Evolutionary conservation across 2,113 vertebrate species (phyloP).

Genomic region (Talpa occidentalis): DNA sequence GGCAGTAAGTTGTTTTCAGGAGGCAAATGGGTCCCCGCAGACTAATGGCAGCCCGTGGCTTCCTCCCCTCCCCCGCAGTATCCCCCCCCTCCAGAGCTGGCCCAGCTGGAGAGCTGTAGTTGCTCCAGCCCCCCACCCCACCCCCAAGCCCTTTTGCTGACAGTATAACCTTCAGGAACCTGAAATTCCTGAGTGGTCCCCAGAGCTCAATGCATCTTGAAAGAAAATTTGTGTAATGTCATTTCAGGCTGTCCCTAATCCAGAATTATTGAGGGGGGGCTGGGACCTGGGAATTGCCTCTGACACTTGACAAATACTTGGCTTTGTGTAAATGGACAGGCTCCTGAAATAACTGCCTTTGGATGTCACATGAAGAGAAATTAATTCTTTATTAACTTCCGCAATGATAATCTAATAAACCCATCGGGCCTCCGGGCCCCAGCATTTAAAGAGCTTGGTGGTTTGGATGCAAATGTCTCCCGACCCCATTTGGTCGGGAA

Average conservation of each 20-base stretch:
- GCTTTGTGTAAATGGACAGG: constrained; percentile 98
- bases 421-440: constrained; percentile 90
- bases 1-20: constrained; percentile 72
- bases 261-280: constrained; percentile 94
- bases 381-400: constrained; percentile 98
- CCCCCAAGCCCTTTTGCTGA: constrained; percentile 87
- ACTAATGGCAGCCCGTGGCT: constrained; percentile 57
- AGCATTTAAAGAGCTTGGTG: constrained; percentile 86
- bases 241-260: constrained; percentile 95
- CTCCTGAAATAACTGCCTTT: constrained; percentile 91
- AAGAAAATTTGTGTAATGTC: constrained; percentile 99
- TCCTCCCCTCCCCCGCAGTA: neutral
- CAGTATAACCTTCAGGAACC: constrained; percentile 89
- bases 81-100: neutral
- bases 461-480: constrained; percentile 87
- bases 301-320: constrained; percentile 98
- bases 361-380: constrained; percentile 94
- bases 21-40: constrained; percentile 58
- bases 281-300: constrained; percentile 90
- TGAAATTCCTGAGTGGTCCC: constrained; percentile 92
- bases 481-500: constrained; percentile 85
- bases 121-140: neutral
- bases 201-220: constrained; percentile 92
- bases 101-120: constrained; percentile 65
- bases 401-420: constrained; percentile 94